phyloP scores from a whole-genome alignment of 2,797 vertebrate genomes.

The Pseudochaenichthys georgianus region DNA sequence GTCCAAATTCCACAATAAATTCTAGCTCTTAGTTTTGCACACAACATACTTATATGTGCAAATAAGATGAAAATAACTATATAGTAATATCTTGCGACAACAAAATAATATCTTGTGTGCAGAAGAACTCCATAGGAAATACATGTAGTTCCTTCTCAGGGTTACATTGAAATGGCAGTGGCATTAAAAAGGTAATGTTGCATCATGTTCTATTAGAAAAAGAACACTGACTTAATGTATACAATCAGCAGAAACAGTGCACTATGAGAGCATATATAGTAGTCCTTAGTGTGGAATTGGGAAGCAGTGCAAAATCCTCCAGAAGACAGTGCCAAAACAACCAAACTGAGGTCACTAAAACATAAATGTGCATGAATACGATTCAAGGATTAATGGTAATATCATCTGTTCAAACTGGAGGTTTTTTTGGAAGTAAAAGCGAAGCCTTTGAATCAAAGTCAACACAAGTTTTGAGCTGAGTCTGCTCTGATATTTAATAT shows the following conservation, averaged over 20 bases:
- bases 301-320: too few species aligned
- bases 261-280: neutral
- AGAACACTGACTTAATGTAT: too few species aligned
- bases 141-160: neutral
- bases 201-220: too few species aligned
- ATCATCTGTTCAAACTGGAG: too few species aligned
- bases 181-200: neutral
- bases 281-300: too few species aligned
- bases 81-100: neutral
- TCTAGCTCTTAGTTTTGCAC: neutral
- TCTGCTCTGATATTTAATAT: neutral
- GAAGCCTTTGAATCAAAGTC: too few species aligned
- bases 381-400: too few species aligned
- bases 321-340: neutral
- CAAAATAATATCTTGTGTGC: neutral
- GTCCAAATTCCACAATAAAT: conserved; percentile 6
- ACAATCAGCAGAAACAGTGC: too few species aligned
- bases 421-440: too few species aligned
- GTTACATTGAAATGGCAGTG: neutral
- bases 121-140: neutral
- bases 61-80: neutral
- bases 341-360: neutral
- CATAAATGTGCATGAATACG: too few species aligned
- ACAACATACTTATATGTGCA: neutral
- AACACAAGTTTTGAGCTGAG: neutral